Conservation (phyloP, 2,888 invertebrate species). For the Hirtodrosophila trivittata region DNA sequence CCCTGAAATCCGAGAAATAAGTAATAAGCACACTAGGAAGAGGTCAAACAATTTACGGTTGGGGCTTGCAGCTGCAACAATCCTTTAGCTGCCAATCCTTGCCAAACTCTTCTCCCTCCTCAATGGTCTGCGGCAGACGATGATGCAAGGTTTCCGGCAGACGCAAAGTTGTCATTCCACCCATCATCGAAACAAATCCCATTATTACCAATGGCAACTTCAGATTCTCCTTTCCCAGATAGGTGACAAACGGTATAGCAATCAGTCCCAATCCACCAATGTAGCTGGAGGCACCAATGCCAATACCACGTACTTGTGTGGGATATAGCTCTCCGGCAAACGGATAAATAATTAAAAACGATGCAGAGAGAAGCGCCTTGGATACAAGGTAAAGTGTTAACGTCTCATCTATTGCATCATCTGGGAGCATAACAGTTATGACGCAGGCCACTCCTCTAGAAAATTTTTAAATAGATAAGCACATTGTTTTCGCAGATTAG, state of each 20-base stretch:
- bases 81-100: constrained; percentile 91
- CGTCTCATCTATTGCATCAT: constrained; percentile 90
- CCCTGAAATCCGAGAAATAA: too few species aligned
- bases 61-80: constrained; percentile 89
- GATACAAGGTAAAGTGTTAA: constrained; percentile 91
- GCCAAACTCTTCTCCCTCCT: constrained; percentile 94
- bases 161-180: constrained; percentile 91
- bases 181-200: constrained; percentile 92
- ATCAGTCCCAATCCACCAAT: constrained; percentile 94
- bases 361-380: constrained; percentile 95
- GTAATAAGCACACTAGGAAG: too few species aligned
- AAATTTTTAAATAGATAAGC: constrained; percentile 84
- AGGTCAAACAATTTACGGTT: constrained; percentile 85
- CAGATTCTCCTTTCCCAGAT: constrained; percentile 93
- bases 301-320: constrained; percentile 93
- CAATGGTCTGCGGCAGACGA: constrained; percentile 92
- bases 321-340: constrained; percentile 97
- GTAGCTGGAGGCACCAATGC: constrained; percentile 95
- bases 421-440: constrained; percentile 91
- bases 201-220: constrained; percentile 93
- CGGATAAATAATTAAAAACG: constrained; percentile 95
- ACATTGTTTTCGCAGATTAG: neutral
- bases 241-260: constrained; percentile 95
- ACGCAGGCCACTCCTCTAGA: constrained; percentile 92
- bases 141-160: constrained; percentile 94